Conservation (phyloP, 2,888 invertebrate genomes). For the Rhagonycha lutea region DNA sequence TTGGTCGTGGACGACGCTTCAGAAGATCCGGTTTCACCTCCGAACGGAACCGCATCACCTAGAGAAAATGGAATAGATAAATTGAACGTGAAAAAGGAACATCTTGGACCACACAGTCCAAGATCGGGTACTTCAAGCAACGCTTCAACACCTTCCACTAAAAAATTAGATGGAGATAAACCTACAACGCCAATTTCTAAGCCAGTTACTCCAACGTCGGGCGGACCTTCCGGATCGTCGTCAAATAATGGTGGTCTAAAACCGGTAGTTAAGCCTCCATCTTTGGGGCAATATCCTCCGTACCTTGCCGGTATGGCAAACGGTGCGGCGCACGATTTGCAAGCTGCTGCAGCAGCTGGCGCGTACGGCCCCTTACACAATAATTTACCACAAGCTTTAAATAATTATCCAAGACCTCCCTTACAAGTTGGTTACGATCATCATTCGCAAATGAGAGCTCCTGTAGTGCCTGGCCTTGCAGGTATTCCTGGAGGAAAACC, state of each 20-base stretch:
- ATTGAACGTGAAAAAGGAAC: constrained; percentile 73
- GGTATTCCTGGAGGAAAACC: constrained; percentile 83
- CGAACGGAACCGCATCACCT: constrained; percentile 88
- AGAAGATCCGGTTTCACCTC: constrained; percentile 85
- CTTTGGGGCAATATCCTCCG: constrained; percentile 65
- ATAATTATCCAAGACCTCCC: constrained; percentile 69
- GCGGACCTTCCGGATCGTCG: constrained; percentile 45
- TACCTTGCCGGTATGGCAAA: constrained; percentile 58
- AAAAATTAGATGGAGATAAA: constrained; percentile 83
- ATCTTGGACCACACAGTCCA: constrained; percentile 71
- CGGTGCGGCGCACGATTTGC: constrained; percentile 66
- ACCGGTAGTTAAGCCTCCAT: constrained; percentile 59
- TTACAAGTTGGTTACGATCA: constrained; percentile 70
- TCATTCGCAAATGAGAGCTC: constrained; percentile 69
- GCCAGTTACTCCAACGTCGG: constrained; percentile 83
- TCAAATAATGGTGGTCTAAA: constrained; percentile 59
- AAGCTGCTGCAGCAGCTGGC: constrained; percentile 56
- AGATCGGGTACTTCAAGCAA: constrained; percentile 88
- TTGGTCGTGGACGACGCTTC: constrained; percentile 94
- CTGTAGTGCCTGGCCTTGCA: constrained; percentile 66
- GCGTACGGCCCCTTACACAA: constrained; percentile 64
- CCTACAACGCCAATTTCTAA: constrained; percentile 90
- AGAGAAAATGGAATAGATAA: constrained; percentile 86
- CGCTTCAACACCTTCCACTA: constrained; percentile 87
- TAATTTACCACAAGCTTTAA: constrained; percentile 67